Evolutionary conservation across 92 coral and sea anemone genomes (phyloP), one percentile per base, ranked within the genome.

Genomic region (Diadumene lineata): DNA sequence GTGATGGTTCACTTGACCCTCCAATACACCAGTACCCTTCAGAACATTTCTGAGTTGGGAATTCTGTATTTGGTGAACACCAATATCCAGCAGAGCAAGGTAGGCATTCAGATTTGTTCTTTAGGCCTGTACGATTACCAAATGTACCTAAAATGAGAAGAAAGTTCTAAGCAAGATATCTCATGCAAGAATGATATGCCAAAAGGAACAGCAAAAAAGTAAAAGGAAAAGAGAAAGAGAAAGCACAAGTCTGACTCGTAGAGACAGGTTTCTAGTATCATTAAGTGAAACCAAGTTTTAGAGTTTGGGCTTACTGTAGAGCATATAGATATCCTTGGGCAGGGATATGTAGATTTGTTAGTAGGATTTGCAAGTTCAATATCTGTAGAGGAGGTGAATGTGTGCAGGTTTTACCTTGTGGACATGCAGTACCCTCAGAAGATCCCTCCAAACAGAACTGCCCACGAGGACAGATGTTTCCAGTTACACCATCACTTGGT

Each of bases 21-120:
- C 89, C 81, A 23, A 77, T 79, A 57, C 99, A 96, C 99, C 99
- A 96, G 87, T 83, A 83, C 13, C 99, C 99, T 73, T 87, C 81
- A 17, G 83, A 66, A 32, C 99, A 96, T 72, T 78, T 92, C 56
- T 80, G 77, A 24, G 48, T 62, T 17, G 99, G 99, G 60, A 72
- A 48, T 10, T 57, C 70, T 68, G 73, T 84, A 34, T 78, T 64
- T 25, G 77, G 81, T 31, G 89, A 83, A 71, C 99, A 96, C 60
- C 81, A 96, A 70, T 48, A 89, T 29, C 99, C 99, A 33, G 99
- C 86, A 21, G 83, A 66, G 79, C 99, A 96, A 10, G 97, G 96
- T 15, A 70, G 62, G 70, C 99, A 96, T 66, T 93, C 90, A 23
- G 93, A 74, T 51, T 69, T 75, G 31, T 84, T 75, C 70, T 79